Conservation (phyloP, 2,113 vertebrate genomes). For the Boleophthalmus pectinirostris region DNA sequence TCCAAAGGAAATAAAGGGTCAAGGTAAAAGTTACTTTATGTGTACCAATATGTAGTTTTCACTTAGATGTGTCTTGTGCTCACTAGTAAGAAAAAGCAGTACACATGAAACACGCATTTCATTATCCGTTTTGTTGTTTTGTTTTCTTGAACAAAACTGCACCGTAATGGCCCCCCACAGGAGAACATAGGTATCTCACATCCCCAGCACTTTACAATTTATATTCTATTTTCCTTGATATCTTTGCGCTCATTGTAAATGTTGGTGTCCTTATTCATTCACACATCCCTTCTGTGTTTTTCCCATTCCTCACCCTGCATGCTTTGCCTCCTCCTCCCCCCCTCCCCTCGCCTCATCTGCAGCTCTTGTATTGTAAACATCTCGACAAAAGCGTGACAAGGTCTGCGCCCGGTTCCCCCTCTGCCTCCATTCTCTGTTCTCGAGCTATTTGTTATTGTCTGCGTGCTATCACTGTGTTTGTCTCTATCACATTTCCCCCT, state of each 20-base stretch:
- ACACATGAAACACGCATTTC: neutral
- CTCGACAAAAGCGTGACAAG: conserved; percentile 88
- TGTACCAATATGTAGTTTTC: neutral
- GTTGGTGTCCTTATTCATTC: conserved; percentile 15
- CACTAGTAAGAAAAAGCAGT: too few species aligned
- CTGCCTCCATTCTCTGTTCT: conserved; percentile 78
- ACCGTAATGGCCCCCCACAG: conserved; percentile 62
- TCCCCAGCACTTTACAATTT: conserved; percentile 2
- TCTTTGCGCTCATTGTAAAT: conserved; percentile 9
- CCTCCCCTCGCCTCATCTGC: conserved; percentile 23
- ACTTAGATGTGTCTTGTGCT: too few species aligned
- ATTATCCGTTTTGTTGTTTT: conserved; percentile 2
- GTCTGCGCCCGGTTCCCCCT: conserved; percentile 86
- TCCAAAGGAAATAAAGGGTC: too few species aligned
- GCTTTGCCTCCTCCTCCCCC: conserved; percentile 34
- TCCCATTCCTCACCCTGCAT: conserved; percentile 19
- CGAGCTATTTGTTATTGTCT: conserved; percentile 96
- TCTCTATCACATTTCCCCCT: conserved; percentile 68
- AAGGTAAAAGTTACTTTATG: too few species aligned
- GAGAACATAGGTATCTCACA: conserved; percentile 29
- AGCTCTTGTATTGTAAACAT: conserved; percentile 79
- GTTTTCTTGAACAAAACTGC: conserved; percentile 54
- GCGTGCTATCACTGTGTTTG: conserved; percentile 86
- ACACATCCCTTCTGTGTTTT: conserved; percentile 4
- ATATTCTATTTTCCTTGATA: conserved; percentile 12